Evolutionary conservation across 2,113 vertebrate genomes (phyloP), one percentile per base, ranked within the genome.

Genomic region (Semnornis frantzii): DNA sequence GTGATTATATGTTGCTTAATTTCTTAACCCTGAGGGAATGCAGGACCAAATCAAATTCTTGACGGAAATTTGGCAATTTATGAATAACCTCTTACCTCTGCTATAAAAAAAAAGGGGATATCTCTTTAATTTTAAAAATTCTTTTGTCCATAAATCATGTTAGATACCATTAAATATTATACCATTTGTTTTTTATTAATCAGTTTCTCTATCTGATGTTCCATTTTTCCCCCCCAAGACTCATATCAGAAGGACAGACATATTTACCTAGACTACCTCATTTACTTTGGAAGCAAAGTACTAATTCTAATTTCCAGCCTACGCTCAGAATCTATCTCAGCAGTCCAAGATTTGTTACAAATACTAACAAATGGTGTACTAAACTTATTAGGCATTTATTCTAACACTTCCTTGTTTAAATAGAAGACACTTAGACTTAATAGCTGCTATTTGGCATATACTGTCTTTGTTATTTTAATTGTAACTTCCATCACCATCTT

Each of bases 101-200:
- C 37, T 52, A 77, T 79, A 86, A 82, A 92, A 44, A 82, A 92
- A 44, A 92, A 89, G 89, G 66, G 5, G 1, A 46, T 73, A 33
- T 64, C 44, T 84, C 1, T 1, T 69, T 73, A 92, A 89, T 91
- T 73, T 89, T 66, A 73, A 27, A 82, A 72, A 79, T 82, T 93
- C 12, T 71, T 89, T 92, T 93, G 59, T 42, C 62, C 59, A 82
- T 95, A 94, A 93, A 70, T 59, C 42, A 76, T 63, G 59, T 79
- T 82, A 44, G 33, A 87, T 48, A 18, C 33, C 31, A 73, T 93
- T 87, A 91, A 89, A 87, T 94, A 89, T 66, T 55, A 31, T 80
- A 68, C n/a, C 4, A 1, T 92, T n/a, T 70, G 50, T 87, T 87
- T 31, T 73, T 93, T 73, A 72, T 91, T 89, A 75, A 85, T 93